These are phyloP conservation scores for Archips xylosteana DNA, from an alignment of 2,888 invertebrate species.

Conservation along the genomic window DNA sequence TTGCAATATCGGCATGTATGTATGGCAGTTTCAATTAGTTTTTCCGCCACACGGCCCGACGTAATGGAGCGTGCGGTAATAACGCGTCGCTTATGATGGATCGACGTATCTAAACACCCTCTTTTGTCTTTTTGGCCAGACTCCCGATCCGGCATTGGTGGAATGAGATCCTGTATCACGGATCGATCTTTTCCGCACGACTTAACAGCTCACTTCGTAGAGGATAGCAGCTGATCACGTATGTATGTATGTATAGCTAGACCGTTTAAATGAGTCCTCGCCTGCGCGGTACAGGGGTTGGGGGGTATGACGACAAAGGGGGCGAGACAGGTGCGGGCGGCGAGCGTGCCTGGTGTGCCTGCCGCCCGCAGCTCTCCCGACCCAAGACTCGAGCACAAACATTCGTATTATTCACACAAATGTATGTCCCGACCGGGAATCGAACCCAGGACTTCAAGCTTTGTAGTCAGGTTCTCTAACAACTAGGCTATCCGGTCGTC, in stretches of 20 bases:
- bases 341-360: too few species aligned
- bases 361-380: too few species aligned
- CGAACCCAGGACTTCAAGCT: too few species aligned
- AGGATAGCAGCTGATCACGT: background rate
- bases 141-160: background rate
- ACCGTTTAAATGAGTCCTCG: too few species aligned
- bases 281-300: too few species aligned
- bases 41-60: background rate
- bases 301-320: too few species aligned
- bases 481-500: too few species aligned
- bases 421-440: too few species aligned
- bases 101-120: background rate
- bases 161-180: background rate
- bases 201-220: background rate
- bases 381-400: too few species aligned
- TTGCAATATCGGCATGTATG: conserved; percentile 15
- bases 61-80: conserved; percentile 13
- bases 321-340: too few species aligned
- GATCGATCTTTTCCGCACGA: background rate
- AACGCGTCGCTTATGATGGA: conserved; percentile 15
- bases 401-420: too few species aligned
- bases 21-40: conserved; percentile 18
- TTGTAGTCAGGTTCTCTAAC: background rate
- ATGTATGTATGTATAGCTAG: background rate
- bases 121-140: background rate